Evolutionary conservation across 2,797 vertebrate genomes (phyloP).

Genomic region (Hippoglossus hippoglossus): DNA sequence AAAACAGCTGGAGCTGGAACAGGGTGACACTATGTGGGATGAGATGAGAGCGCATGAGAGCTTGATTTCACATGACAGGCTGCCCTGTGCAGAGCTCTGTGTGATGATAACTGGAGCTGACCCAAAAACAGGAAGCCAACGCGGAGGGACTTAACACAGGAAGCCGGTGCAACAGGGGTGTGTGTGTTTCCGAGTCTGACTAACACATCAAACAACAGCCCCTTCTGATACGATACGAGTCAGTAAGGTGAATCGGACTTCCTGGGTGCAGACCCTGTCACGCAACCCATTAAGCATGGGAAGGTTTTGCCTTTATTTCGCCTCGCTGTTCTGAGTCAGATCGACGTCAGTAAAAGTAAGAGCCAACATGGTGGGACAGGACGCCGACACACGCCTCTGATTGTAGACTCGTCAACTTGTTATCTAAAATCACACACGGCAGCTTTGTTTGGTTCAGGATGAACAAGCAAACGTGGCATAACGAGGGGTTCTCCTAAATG

Average conservation of each 20-base stretch:
- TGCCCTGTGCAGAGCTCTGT: slow-evolving; percentile 66
- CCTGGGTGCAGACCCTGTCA: background rate
- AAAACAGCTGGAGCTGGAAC: slow-evolving; percentile 5
- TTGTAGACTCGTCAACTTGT: background rate
- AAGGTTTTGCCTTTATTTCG: background rate
- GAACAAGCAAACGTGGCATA: background rate
- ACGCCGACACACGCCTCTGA: background rate
- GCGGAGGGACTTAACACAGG: slow-evolving; percentile 82
- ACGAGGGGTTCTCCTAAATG: background rate
- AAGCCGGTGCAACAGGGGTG: slow-evolving; percentile 68
- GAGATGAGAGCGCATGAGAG: slow-evolving; percentile 66
- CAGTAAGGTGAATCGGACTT: slow-evolving; percentile 4
- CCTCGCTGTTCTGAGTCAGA: background rate
- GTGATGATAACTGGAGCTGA: slow-evolving; percentile 81
- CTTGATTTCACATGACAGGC: slow-evolving; percentile 76
- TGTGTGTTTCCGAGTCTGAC: slow-evolving; percentile 56
- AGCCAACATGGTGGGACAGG: no score
- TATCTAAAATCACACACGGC: background rate
- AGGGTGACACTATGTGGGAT: slow-evolving; percentile 21
- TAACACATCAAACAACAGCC: slow-evolving; percentile 35
- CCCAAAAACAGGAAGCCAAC: slow-evolving; percentile 81
- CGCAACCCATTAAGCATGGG: background rate
- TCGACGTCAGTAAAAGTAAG: no score
- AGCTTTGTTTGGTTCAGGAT: background rate
- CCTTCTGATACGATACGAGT: slow-evolving; percentile 13